Evolutionary conservation across 1,140 invertebrate species (phyloP).

Genomic region (Sminthurides bifidus): DNA sequence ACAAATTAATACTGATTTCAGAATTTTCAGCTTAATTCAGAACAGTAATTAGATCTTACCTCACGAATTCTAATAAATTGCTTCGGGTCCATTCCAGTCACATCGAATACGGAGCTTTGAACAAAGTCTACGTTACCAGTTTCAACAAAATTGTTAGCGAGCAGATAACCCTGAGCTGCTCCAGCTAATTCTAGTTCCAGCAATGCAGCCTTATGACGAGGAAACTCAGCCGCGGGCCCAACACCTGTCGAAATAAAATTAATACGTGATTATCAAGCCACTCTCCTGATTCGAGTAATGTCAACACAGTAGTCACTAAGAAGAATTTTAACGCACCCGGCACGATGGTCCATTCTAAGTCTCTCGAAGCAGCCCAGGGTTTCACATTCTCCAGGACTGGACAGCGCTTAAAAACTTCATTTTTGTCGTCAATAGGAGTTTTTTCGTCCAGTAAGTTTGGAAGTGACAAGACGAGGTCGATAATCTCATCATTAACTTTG

Average conservation of each 20-base stretch:
- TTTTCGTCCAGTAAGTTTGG: conserved; percentile 52
- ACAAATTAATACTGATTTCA: background rate
- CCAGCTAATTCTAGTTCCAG: conserved; percentile 10
- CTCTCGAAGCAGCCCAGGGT: conserved; percentile 4
- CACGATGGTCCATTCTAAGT: conserved; percentile 1
- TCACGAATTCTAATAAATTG: conserved; percentile 24
- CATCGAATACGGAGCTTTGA: conserved; percentile 14
- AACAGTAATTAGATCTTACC: conserved; percentile 4
- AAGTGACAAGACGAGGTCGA: conserved; percentile 49
- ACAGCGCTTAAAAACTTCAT: conserved; percentile 36
- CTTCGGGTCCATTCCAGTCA: conserved; percentile 6
- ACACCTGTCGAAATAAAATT: background rate
- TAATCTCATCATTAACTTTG: conserved; percentile 47
- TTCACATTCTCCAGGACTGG: background rate
- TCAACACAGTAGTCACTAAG: background rate
- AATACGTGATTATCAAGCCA: background rate
- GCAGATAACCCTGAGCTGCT: conserved; percentile 11
- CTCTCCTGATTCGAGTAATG: background rate
- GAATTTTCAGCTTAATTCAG: background rate
- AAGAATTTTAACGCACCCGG: background rate
- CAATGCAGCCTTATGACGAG: background rate
- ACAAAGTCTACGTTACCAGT: conserved; percentile 20
- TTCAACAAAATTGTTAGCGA: conserved; percentile 16
- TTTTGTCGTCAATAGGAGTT: conserved; percentile 41
- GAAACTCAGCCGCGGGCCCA: conserved; percentile 13